Evolutionary conservation across 1,140 invertebrate genomes (phyloP), one percentile per base, ranked within the genome.

Genomic region (Lepidurus apus): DNA sequence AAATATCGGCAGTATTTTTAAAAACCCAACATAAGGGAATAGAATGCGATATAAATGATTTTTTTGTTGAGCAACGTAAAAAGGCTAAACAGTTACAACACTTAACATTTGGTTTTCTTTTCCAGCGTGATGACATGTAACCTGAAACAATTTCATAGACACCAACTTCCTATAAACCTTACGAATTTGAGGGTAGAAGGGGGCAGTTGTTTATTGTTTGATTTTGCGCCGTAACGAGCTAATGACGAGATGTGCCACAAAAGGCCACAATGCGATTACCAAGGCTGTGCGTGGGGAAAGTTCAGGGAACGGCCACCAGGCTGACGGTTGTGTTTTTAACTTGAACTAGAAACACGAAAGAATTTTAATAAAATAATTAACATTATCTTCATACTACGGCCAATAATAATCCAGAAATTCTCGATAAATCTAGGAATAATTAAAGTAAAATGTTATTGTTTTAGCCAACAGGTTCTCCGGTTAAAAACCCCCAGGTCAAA

Each of bases 191-290:
- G 53, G 53, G 21, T n/a, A 0, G 21, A 65, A 13, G 17, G 8
- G 9, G 21, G n/a, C n/a, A 65, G 6, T 17, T n/a, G 13, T 34
- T 65, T 65, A 65, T 65, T 65, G 17, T 21, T 65, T 65, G 42
- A 42, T 26, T 21, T 34, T 21, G 8, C 42, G 74, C 74, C 42
- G 42, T 34, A 75, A 21, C 7, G n/a, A 75, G n/a, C 74, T 81
- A 21, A 83, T 53, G n/a, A 83, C 34, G 6, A 81, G 79, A 47
- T 86, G 85, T 11, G 84, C 83, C 77, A 87, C 77, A 42, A 87
- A 81, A 34, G 86, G 86, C 86, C 86, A 87, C 7, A 84, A 80
- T n/a, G 87, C 75, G 34, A 87, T 79, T 77, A 86, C 83, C 75
- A 84, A 81, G 9, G 84, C 82, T 47, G 84, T 82, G 77, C 82